These are phyloP conservation scores for Eupelmus urozonus DNA, from an alignment of 2,888 invertebrate genomes.

Conservation along the genomic window DNA sequence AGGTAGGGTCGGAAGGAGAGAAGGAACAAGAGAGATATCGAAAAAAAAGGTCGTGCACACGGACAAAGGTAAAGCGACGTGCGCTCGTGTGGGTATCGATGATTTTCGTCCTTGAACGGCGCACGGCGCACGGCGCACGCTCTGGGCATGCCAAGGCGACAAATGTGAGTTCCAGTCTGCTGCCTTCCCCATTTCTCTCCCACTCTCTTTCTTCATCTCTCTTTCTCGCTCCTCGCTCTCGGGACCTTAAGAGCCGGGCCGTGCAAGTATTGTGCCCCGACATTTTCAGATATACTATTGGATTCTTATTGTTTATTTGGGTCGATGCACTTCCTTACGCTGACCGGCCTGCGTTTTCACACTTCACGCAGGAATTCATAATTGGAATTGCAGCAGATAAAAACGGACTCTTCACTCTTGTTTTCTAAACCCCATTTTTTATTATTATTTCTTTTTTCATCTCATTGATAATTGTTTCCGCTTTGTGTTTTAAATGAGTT, in stretches of 20 bases:
- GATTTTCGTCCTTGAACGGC: constrained; percentile 61
- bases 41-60: not conserved
- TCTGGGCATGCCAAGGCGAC: too few relatives aligned
- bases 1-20: not conserved
- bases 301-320: constrained; percentile 39
- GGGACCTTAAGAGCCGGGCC: constrained; percentile 57
- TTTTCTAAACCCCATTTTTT: not conserved
- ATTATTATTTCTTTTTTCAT: not conserved
- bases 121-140: constrained; percentile 21
- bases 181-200: constrained; percentile 55
- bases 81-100: constrained; percentile 33
- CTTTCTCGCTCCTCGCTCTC: not conserved
- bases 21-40: not conserved
- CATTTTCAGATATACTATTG: constrained; percentile 35
- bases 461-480: too few relatives aligned
- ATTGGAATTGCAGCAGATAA: constrained; percentile 10
- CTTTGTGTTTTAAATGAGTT: not conserved
- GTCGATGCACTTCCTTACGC: not conserved
- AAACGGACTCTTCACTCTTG: too few relatives aligned
- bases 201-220: too few relatives aligned
- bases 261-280: constrained; percentile 32
- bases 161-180: constrained; percentile 62
- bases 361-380: not conserved
- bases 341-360: not conserved
- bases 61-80: constrained; percentile 5